phyloP scores from a whole-genome alignment of 2,113 vertebrate genomes.

The Callocephalon fimbriatum region DNA sequence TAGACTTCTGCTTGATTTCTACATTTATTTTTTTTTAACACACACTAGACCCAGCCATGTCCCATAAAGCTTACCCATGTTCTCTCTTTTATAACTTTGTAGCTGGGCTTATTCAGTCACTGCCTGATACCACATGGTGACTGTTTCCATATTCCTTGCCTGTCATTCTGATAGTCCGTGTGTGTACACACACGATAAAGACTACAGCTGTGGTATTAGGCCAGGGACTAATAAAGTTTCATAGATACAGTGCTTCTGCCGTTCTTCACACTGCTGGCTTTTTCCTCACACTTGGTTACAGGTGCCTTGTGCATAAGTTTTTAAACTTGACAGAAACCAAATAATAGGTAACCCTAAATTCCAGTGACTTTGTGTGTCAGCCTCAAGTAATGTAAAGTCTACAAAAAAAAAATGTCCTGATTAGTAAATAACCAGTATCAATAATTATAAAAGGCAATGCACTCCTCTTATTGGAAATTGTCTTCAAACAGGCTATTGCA shows the following conservation, averaged over 20 bases:
- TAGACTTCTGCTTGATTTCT: not conserved
- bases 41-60: rapidly evolving
- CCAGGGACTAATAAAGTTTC: not conserved
- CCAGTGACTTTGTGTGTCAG: not conserved
- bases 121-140: not conserved
- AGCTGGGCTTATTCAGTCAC: not conserved
- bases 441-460: not conserved
- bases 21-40: not conserved
- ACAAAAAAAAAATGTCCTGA: not conserved
- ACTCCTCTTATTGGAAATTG: not conserved
- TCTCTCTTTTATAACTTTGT: not conserved
- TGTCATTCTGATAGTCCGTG: not conserved
- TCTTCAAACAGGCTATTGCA: not conserved
- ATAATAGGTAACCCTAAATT: not conserved
- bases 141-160: not conserved
- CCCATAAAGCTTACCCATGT: not conserved
- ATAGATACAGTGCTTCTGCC: not conserved
- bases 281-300: not conserved
- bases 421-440: not conserved
- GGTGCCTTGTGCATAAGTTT: not conserved
- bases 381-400: not conserved
- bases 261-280: not conserved
- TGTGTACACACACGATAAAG: not conserved
- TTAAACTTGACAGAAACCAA: not conserved
- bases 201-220: rapidly evolving